Evolutionary conservation across 2,113 vertebrate genomes (phyloP).

Genomic region (Nycticebus coucang): DNA sequence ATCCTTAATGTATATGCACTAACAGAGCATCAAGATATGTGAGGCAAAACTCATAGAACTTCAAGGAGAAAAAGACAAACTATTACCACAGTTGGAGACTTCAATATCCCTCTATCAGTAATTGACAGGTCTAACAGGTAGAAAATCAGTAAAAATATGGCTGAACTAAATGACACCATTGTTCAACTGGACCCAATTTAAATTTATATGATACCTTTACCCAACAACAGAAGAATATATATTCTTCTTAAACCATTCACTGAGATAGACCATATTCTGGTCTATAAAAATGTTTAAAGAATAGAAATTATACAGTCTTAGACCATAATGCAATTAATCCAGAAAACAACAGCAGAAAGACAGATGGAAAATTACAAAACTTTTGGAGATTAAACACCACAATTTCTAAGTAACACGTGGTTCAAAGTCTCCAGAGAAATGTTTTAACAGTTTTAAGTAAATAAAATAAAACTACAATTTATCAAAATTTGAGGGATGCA

Average conservation of each 20-base stretch:
- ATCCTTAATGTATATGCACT: neutral
- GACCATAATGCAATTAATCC: neutral
- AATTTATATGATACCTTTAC: neutral
- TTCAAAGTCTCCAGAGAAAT: slow-evolving; percentile 5
- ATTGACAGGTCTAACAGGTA: neutral
- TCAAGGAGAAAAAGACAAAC: neutral
- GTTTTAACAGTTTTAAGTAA: slow-evolving; percentile 47
- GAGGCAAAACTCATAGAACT: slow-evolving; percentile 7
- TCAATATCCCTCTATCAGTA: neutral
- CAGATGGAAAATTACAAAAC: neutral
- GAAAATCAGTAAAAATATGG: slow-evolving; percentile 29
- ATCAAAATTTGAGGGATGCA: neutral
- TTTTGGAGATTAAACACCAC: neutral
- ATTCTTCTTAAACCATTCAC: neutral
- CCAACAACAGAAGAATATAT: neutral
- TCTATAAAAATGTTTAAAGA: slow-evolving; percentile 13
- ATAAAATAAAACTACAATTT: neutral
- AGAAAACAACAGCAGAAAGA: neutral
- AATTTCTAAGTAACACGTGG: slow-evolving; percentile 4
- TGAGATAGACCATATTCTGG: neutral
- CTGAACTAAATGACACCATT: neutral
- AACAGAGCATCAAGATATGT: neutral
- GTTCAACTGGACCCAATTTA: neutral
- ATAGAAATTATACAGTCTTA: slow-evolving; percentile 1
- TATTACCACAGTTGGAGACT: neutral